A percentile compares a stretch with the other conserved stretches of the same genome.
These are phyloP conservation scores for Danio aesculapii DNA, from an alignment of 2,797 vertebrate species.

Conservation along the genomic window DNA sequence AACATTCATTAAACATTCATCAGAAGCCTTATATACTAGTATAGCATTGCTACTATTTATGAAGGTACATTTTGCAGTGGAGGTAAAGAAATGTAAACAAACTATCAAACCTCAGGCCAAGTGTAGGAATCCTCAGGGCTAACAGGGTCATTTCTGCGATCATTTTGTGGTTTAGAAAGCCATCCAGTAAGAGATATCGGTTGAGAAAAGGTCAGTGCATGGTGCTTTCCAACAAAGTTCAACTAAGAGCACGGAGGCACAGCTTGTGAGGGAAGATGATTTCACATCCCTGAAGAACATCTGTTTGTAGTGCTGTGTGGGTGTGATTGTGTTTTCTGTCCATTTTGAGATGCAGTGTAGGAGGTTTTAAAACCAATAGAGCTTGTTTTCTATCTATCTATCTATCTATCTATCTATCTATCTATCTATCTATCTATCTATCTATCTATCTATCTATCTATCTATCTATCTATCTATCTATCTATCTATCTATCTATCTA, in stretches of 20 bases:
- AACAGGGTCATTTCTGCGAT: constrained; percentile 43
- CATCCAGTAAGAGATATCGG: constrained; percentile 9
- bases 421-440: too few relatives aligned
- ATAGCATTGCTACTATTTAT: too few relatives aligned
- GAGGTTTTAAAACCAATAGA: constrained; percentile 12
- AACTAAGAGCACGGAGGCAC: background rate
- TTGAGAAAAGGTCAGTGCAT: constrained; percentile 26
- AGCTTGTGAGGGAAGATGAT: constrained; percentile 15
- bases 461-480: too few relatives aligned
- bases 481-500: too few relatives aligned
- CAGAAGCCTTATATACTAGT: background rate
- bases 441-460: too few relatives aligned
- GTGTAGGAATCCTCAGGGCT: background rate
- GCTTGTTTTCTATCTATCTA: background rate
- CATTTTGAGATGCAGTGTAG: constrained; percentile 45
- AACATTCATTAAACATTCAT: background rate
- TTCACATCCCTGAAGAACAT: constrained; percentile 31
- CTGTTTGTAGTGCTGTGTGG: constrained; percentile 43
- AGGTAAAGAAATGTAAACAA: constrained; percentile 15
- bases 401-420: too few relatives aligned
- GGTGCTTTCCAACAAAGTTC: constrained; percentile 16
- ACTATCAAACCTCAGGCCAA: background rate
- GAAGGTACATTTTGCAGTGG: background rate
- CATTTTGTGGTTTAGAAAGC: constrained; percentile 51
- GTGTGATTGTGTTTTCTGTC: constrained; percentile 36